These are phyloP conservation scores for Grapholita molesta DNA, from an alignment of 1,140 invertebrate genomes.

Conservation along the genomic window DNA sequence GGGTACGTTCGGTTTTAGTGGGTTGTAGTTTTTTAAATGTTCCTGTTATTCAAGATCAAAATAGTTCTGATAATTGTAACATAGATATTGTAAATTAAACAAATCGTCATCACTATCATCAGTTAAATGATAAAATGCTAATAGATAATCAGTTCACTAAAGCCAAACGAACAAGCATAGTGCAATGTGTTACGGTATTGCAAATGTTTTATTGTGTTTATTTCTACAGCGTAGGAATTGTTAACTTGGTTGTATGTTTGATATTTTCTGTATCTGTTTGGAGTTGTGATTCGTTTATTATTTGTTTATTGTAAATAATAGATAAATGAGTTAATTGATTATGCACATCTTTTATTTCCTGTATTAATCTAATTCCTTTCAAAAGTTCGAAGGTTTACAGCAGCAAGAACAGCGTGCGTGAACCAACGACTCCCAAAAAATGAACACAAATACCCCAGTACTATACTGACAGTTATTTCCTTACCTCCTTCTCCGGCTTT, in stretches of 20 bases:
- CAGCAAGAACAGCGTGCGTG: too few relatives aligned
- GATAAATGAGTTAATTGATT: slow-evolving; percentile 60
- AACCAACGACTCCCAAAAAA: too few relatives aligned
- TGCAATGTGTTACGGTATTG: slow-evolving; percentile 24
- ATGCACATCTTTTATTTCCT: slow-evolving; percentile 41
- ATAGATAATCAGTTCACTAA: not conserved
- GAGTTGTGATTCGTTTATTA: slow-evolving; percentile 57
- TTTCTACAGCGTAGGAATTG: slow-evolving; percentile 52
- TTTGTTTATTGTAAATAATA: slow-evolving; percentile 73
- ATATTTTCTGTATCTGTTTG: slow-evolving; percentile 64
- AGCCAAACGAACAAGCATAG: slow-evolving; percentile 9
- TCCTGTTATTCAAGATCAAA: not conserved
- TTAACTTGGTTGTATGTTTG: slow-evolving; percentile 55
- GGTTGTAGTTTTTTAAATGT: not conserved
- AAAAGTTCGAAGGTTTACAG: too few relatives aligned
- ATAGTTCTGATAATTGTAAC: not conserved
- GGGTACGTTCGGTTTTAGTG: slow-evolving; percentile 1
- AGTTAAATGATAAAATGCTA: not conserved
- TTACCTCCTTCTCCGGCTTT: too few relatives aligned
- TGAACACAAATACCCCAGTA: too few relatives aligned
- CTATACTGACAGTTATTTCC: too few relatives aligned
- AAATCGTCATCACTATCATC: not conserved
- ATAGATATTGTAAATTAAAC: not conserved
- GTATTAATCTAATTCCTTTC: too few relatives aligned
- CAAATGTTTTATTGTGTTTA: slow-evolving; percentile 27